Percentiles rank a stretch among this genome's conserved stretches.
Evolutionary conservation across 2,797 vertebrate genomes (phyloP).

Genomic region (Pempheris klunzingeri): DNA sequence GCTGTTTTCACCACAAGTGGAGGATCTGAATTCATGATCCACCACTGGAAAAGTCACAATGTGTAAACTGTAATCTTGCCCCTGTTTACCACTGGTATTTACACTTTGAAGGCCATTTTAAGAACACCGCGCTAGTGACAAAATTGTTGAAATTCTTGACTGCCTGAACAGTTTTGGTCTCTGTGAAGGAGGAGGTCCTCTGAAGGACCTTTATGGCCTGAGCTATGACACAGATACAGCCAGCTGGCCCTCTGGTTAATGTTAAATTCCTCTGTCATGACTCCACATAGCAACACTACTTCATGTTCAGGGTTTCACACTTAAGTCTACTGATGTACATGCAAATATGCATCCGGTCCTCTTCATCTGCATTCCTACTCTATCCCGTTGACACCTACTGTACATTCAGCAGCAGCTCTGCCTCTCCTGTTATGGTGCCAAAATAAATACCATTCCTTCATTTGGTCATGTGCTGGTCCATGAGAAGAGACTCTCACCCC

Average conservation of each 20-base stretch:
- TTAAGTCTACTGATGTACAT: slow-evolving; percentile 44
- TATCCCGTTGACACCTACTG: slow-evolving; percentile 62
- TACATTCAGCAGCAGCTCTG: slow-evolving; percentile 51
- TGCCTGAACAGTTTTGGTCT: not conserved
- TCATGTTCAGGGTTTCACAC: slow-evolving; percentile 48
- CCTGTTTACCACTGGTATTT: not conserved
- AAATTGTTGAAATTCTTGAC: not conserved
- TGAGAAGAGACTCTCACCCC: slow-evolving; percentile 60
- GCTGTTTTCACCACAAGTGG: not conserved
- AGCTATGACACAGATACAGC: slow-evolving; percentile 40
- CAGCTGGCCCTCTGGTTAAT: slow-evolving; percentile 40
- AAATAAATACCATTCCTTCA: slow-evolving; percentile 74
- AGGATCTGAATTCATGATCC: not conserved
- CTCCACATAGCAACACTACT: slow-evolving; percentile 50
- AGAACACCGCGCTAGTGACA: not conserved
- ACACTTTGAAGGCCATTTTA: not conserved
- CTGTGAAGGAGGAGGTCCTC: slow-evolving; percentile 10
- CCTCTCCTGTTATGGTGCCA: slow-evolving; percentile 73
- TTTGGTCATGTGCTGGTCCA: slow-evolving; percentile 74
- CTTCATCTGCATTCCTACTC: slow-evolving; percentile 75
- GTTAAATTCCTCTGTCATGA: slow-evolving; percentile 61
- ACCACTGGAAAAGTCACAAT: not conserved
- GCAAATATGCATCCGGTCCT: slow-evolving; percentile 53
- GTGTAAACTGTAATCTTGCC: not conserved
- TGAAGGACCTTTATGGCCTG: slow-evolving; percentile 11